Base-by-base conservation (phyloP, 2,888 invertebrate genomes). In the Gnatocerus cornutus region DNA sequence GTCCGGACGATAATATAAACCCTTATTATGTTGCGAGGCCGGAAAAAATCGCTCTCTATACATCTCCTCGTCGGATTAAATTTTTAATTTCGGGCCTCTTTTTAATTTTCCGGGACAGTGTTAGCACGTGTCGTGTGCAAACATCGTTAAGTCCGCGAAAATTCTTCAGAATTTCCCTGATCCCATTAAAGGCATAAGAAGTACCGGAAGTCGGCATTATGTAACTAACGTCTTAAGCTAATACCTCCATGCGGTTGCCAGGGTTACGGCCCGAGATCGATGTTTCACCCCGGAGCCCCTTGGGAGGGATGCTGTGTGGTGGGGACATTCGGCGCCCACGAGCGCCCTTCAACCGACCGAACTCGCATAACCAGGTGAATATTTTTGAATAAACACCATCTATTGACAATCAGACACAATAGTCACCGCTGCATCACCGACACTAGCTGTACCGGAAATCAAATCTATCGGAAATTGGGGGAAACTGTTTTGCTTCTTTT, bases 331-430 rank as follows among this genome's bases (percentile, higher is more conserved):
- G 59, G 68, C 74, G 68, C 66, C 69, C 69, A 71, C 58, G 64
- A 70, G 74, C 74, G 76, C 69, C 75, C 69, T 75, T 75, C 74
- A 78, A 83, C 84, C 86, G 85, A 86, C 87, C 86, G 86, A 56
- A 65, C 55, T 55, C 55, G 46, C 58, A 58, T 48, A 55, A 52
- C 76, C 74, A 72, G 69, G 69, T 69, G 69, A 53, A 53, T 59
- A 62, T 59, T 65, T 65, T 65, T 65, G 64, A 64, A 69, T 69
- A 69, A 69, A 64, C 63, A 69, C 62, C 53, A 37, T 68, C 71
- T 74, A 76, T 76, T 74, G 75, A 73, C 78, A 76, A 43, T 50
- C 64, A 45, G 43, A 64, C 52, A 63, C 63, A 63, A 63, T 63
- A 53, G 29, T 43, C 63, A 9, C 27, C 16, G 52, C 43, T 14